phyloP scores from a whole-genome alignment of 2,797 vertebrate species.

The Diceros bicornis region DNA sequence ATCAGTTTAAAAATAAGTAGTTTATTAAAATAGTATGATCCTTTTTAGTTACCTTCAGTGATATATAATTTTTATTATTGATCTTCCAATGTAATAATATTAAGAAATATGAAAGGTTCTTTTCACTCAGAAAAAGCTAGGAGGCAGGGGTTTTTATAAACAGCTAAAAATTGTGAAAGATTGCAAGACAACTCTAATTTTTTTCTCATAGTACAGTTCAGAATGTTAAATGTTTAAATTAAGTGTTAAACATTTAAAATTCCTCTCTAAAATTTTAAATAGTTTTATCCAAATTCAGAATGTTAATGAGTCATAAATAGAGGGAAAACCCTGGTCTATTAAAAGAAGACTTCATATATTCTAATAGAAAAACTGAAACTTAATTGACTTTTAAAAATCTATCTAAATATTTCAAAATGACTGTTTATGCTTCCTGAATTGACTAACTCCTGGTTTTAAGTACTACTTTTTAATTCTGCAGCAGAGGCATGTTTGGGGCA shows the following conservation, averaged over 20 bases:
- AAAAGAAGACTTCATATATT: background rate
- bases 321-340: background rate
- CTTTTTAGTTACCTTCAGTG: constrained; percentile 13
- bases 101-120: constrained; percentile 16
- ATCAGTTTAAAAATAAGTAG: constrained; percentile 12
- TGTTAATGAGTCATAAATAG: constrained; percentile 19
- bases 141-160: background rate
- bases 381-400: constrained; percentile 8
- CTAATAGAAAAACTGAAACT: constrained; percentile 22
- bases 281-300: constrained; percentile 54
- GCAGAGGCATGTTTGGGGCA: background rate
- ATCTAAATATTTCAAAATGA: constrained; percentile 35
- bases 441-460: background rate
- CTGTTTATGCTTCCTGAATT: background rate
- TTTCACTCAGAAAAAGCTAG: constrained; percentile 22
- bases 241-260: constrained; percentile 58
- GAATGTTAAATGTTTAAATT: constrained; percentile 58
- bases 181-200: background rate
- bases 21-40: background rate
- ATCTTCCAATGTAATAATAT: background rate
- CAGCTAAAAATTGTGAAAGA: constrained; percentile 15
- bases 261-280: constrained; percentile 47
- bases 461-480: constrained; percentile 8
- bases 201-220: background rate
- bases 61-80: constrained; percentile 22